Evolutionary conservation across 1,140 invertebrate species (phyloP).

Genomic region (Drosophila bocqueti): DNA sequence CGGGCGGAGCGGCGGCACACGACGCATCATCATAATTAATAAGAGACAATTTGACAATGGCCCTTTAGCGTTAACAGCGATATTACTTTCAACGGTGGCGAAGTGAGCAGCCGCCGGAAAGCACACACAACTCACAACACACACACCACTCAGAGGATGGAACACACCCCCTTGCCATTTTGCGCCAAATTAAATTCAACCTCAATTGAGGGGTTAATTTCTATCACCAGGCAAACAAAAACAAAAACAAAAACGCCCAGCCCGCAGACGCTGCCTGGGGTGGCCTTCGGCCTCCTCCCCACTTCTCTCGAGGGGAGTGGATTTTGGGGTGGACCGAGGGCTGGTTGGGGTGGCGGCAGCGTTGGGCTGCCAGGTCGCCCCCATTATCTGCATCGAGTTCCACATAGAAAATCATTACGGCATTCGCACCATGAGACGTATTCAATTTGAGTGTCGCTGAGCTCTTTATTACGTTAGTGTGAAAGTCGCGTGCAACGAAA

Average conservation of each 20-base stretch:
- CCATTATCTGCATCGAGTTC: slow-evolving; percentile 82
- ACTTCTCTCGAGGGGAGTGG: slow-evolving; percentile 14
- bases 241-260: slow-evolving; percentile 71
- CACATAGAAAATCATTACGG: slow-evolving; percentile 84
- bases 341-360: slow-evolving; percentile 18
- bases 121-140: slow-evolving; percentile 39
- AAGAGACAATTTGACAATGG: slow-evolving; percentile 84
- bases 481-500: slow-evolving; percentile 79
- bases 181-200: slow-evolving; percentile 85
- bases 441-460: slow-evolving; percentile 84
- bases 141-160: slow-evolving; percentile 19
- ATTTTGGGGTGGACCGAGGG: slow-evolving; percentile 5
- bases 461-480: slow-evolving; percentile 85
- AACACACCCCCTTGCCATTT: slow-evolving; percentile 78
- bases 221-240: slow-evolving; percentile 84
- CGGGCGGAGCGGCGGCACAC: slow-evolving; percentile 45
- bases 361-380: slow-evolving; percentile 28
- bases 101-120: slow-evolving; percentile 58
- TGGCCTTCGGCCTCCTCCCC: slow-evolving; percentile 13
- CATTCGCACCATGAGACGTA: slow-evolving; percentile 81
- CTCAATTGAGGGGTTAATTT: slow-evolving; percentile 85
- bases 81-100: slow-evolving; percentile 74
- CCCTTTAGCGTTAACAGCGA: slow-evolving; percentile 82
- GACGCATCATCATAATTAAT: slow-evolving; percentile 82
- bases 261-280: slow-evolving; percentile 48